Conservation (phyloP, 23 tunicate genomes). For the Halocynthia aurantium region DNA sequence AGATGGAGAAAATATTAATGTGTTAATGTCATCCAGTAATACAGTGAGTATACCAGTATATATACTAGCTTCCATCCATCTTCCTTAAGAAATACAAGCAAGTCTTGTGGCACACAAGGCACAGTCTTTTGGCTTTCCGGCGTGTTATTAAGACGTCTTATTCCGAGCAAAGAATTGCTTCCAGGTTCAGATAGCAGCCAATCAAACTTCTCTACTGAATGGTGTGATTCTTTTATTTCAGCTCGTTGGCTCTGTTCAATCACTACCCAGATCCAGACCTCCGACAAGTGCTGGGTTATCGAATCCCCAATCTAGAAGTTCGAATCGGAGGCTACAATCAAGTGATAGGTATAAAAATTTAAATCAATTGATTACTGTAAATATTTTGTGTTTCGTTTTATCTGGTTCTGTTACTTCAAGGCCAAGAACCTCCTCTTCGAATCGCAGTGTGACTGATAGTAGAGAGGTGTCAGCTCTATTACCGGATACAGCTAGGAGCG, state of each 20-base stretch:
- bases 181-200: not conserved
- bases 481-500: too few relatives aligned
- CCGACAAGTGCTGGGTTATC: constrained; percentile 33
- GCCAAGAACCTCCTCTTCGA: too few relatives aligned
- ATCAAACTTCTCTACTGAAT: not conserved
- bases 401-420: not conserved
- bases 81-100: not conserved
- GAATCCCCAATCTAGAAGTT: not conserved
- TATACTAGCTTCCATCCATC: not conserved
- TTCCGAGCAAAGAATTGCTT: not conserved
- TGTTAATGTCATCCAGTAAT: constrained; percentile 20
- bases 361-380: not conserved
- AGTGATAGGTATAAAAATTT: not conserved
- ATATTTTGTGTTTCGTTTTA: too few relatives aligned
- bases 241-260: constrained; percentile 4
- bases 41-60: constrained; percentile 6
- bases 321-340: not conserved
- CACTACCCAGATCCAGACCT: constrained; percentile 24
- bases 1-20: not conserved
- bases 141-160: not conserved
- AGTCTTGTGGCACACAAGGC: not conserved
- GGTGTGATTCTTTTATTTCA: not conserved
- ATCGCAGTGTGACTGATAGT: too few relatives aligned
- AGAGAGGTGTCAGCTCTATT: too few relatives aligned
- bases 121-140: too few relatives aligned